Evolutionary conservation across 2,797 vertebrate species (phyloP).

Genomic region (Sebastes flavidus): DNA sequence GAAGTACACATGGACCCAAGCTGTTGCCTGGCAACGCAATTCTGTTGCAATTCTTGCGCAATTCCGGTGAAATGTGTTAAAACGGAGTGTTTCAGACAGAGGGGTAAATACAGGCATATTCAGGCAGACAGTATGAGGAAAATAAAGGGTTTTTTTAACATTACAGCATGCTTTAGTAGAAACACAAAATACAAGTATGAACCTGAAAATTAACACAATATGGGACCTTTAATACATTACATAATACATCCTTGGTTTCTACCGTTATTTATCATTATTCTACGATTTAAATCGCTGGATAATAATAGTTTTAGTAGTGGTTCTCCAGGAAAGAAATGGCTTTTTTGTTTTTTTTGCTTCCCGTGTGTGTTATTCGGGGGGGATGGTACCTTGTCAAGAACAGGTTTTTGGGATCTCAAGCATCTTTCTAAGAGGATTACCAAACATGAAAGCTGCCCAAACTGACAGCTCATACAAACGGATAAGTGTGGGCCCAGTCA

Average conservation of each 20-base stretch:
- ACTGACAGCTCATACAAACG: too few relatives aligned
- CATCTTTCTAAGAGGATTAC: background rate
- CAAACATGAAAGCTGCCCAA: too few relatives aligned
- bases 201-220: too few relatives aligned
- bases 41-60: too few relatives aligned
- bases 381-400: background rate
- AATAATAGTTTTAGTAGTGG: background rate
- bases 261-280: background rate
- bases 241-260: background rate
- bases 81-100: too few relatives aligned
- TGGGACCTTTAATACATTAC: background rate
- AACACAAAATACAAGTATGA: too few relatives aligned
- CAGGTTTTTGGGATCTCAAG: background rate
- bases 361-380: background rate
- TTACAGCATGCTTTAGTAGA: too few relatives aligned
- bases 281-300: background rate
- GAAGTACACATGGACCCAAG: too few relatives aligned
- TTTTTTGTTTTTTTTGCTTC: background rate
- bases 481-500: rapidly evolving
- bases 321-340: background rate
- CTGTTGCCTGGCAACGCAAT: too few relatives aligned
- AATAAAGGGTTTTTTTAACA: rapidly evolving
- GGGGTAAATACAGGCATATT: too few relatives aligned
- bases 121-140: too few relatives aligned
- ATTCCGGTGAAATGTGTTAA: too few relatives aligned